Percentiles rank a stretch among this genome's conserved stretches.
phyloP scores from a whole-genome alignment of 2,888 invertebrate species.

The Meiosimyza platycephala region DNA sequence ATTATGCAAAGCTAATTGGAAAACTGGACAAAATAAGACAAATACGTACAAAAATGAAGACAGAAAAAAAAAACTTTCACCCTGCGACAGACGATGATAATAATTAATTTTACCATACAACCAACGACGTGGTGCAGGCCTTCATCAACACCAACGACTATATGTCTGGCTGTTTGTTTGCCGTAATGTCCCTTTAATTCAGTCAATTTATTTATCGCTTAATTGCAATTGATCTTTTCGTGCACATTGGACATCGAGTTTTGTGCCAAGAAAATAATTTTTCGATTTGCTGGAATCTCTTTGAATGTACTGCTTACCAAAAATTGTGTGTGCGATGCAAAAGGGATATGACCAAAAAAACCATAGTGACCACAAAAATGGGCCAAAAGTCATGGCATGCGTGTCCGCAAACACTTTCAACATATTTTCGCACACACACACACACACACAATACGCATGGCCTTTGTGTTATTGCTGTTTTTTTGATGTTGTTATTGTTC shows the following conservation, averaged over 20 bases:
- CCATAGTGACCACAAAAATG: constrained; percentile 4
- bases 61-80: constrained; percentile 2
- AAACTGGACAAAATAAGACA: too few species aligned
- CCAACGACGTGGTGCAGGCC: not conserved
- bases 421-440: not conserved
- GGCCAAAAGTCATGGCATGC: constrained; percentile 17
- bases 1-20: too few species aligned
- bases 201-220: not conserved
- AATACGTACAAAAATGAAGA: too few species aligned
- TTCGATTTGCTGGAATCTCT: constrained; percentile 14
- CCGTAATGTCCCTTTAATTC: not conserved
- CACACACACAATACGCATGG: not conserved
- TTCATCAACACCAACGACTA: not conserved
- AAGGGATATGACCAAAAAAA: too few species aligned
- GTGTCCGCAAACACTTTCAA: not conserved
- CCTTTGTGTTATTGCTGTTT: constrained; percentile 12
- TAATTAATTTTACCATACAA: not conserved
- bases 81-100: not conserved
- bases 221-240: not conserved
- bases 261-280: not conserved
- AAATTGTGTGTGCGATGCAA: too few species aligned
- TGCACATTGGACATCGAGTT: not conserved
- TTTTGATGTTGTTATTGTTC: not conserved
- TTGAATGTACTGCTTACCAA: too few species aligned
- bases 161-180: not conserved